These are phyloP conservation scores for Ditula angustiorana DNA, from an alignment of 2,888 invertebrate genomes.

Conservation along the genomic window DNA sequence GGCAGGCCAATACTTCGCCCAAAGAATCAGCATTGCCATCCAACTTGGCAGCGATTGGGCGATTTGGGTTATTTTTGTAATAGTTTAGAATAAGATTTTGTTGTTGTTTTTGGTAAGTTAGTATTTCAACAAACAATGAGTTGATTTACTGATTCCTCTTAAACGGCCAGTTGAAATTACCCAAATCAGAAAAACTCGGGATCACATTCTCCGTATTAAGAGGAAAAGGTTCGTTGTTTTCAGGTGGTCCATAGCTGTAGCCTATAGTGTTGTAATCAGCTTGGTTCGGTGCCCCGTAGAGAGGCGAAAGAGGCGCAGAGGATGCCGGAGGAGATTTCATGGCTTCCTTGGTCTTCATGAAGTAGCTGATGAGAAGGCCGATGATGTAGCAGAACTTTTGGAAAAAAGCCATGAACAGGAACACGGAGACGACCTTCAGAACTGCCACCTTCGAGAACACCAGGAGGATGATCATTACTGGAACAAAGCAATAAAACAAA, in stretches of 20 bases:
- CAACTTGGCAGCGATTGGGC: too few species aligned
- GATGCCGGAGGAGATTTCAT: constrained; percentile 49
- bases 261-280: constrained; percentile 75
- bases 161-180: constrained; percentile 66
- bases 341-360: constrained; percentile 62
- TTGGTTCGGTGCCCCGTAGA: constrained; percentile 69
- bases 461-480: constrained; percentile 70
- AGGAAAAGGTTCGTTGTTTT: constrained; percentile 54
- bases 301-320: constrained; percentile 48
- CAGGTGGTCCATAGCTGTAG: constrained; percentile 74
- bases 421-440: constrained; percentile 68
- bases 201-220: constrained; percentile 50
- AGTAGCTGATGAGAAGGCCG: constrained; percentile 68
- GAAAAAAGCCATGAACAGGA: constrained; percentile 72
- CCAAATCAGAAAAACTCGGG: constrained; percentile 62
- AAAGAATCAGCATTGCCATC: too few species aligned
- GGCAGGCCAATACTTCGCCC: too few species aligned
- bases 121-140: too few species aligned
- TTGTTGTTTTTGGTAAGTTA: too few species aligned
- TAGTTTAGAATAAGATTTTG: too few species aligned
- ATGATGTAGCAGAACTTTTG: constrained; percentile 73
- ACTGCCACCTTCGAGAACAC: constrained; percentile 71
- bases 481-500: too few species aligned
- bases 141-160: constrained; percentile 54
- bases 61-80: too few species aligned